These are phyloP conservation scores for Gisinianus flammeolus DNA, from an alignment of 2,888 invertebrate species.

Conservation along the genomic window DNA sequence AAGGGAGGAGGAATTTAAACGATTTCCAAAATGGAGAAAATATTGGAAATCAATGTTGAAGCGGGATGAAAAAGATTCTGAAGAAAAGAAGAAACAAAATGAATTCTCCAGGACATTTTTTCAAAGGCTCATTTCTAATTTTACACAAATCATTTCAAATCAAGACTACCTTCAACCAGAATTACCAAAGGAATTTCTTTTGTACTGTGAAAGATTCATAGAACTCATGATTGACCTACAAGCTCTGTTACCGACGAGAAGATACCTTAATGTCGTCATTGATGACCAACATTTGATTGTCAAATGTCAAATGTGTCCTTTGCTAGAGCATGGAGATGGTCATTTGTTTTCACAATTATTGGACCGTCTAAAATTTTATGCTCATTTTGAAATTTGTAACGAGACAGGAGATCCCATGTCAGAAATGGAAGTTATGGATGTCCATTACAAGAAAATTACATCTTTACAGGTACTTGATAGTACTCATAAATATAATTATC, in stretches of 20 bases:
- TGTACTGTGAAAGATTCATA: slow-evolving; percentile 92
- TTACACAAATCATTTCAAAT: slow-evolving; percentile 77
- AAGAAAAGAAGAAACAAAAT: slow-evolving; percentile 61
- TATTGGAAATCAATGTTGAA: slow-evolving; percentile 90
- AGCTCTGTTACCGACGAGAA: slow-evolving; percentile 89
- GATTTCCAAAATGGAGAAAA: slow-evolving; percentile 87
- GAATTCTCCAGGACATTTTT: slow-evolving; percentile 88
- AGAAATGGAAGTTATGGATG: slow-evolving; percentile 90
- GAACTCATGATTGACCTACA: slow-evolving; percentile 96
- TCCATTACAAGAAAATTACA: slow-evolving; percentile 91
- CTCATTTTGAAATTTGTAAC: slow-evolving; percentile 97
- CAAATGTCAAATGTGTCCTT: slow-evolving; percentile 79
- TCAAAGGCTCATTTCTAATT: slow-evolving; percentile 83
- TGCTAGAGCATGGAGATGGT: slow-evolving; percentile 79
- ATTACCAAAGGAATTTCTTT: slow-evolving; percentile 65
- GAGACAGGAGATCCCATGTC: slow-evolving; percentile 92
- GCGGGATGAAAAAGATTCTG: slow-evolving; percentile 67
- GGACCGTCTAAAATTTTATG: slow-evolving; percentile 95
- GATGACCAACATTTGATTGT: slow-evolving; percentile 95
- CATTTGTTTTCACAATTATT: slow-evolving; percentile 89
- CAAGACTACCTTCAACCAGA: slow-evolving; percentile 57
- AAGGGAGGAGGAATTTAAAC: slow-evolving; percentile 83
- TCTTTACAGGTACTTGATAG: slow-evolving; percentile 76
- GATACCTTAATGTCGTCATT: slow-evolving; percentile 95
- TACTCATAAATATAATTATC: too few relatives aligned